Percentiles rank a stretch among this genome's conserved stretches.
These are phyloP conservation scores for Uloborus plumipes DNA, from an alignment of 2,888 invertebrate species.

Conservation along the genomic window DNA sequence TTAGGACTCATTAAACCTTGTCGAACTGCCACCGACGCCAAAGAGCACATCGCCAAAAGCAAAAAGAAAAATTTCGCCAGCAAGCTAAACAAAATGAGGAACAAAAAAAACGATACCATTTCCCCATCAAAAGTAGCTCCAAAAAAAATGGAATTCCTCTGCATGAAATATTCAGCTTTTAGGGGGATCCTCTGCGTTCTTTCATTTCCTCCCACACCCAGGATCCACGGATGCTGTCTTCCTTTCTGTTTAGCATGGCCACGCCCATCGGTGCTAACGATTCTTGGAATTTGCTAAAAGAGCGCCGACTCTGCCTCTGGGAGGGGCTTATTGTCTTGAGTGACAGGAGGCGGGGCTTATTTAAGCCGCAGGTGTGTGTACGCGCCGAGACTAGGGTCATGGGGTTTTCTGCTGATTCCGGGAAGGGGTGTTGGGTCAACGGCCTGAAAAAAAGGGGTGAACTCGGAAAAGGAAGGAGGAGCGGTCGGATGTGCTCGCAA, in stretches of 20 bases:
- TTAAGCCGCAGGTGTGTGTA: conserved; percentile 36
- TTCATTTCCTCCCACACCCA: conserved; percentile 59
- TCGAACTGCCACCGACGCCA: conserved; percentile 37
- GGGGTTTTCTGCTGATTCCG: not conserved
- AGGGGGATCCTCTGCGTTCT: conserved; percentile 47
- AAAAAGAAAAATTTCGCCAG: conserved; percentile 44
- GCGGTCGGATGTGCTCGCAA: conserved; percentile 19
- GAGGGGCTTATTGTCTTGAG: conserved; percentile 10
- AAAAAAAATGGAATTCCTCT: conserved; percentile 44
- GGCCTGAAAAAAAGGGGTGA: conserved; percentile 24
- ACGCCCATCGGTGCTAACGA: conserved; percentile 37
- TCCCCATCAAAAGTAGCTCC: conserved; percentile 36
- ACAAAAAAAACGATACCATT: conserved; percentile 17
- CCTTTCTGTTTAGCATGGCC: conserved; percentile 58
- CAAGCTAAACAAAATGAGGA: conserved; percentile 47
- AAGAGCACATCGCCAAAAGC: conserved; percentile 52
- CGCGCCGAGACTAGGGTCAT: conserved; percentile 13
- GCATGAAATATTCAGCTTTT: conserved; percentile 60
- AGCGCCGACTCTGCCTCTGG: conserved; percentile 19
- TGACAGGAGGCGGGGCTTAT: conserved; percentile 48
- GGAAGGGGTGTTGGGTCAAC: conserved; percentile 32
- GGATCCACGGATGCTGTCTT: conserved; percentile 37
- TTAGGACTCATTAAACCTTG: conserved; percentile 55
- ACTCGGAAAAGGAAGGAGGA: conserved; percentile 19
- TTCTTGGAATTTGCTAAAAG: conserved; percentile 40